Percentiles rank a stretch among this genome's conserved stretches.
Conservation (phyloP, 2,888 invertebrate genomes). For the Eristalinus aeneus region DNA sequence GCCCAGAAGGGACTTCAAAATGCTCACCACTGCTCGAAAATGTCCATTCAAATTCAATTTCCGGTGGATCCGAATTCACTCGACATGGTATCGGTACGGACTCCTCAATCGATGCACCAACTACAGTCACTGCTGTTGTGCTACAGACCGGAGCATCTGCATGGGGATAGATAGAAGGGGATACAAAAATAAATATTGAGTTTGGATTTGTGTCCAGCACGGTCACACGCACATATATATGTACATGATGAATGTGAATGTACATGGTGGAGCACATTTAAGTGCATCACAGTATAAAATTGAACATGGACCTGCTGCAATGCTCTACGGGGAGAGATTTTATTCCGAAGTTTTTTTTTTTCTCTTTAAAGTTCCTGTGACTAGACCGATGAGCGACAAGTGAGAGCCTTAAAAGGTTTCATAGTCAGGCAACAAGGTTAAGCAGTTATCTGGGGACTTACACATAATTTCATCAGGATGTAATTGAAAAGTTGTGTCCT, state of each 20-base stretch:
- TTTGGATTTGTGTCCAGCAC: conserved; percentile 25
- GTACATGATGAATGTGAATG: too few species aligned
- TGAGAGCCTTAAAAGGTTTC: conserved; percentile 11
- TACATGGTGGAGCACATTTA: background rate
- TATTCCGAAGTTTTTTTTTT: background rate
- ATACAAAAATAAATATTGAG: conserved; percentile 33
- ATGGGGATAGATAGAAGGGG: conserved; percentile 70
- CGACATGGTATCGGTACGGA: conserved; percentile 90
- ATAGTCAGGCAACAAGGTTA: conserved; percentile 17
- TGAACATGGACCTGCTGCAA: conserved; percentile 4
- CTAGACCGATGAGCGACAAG: conserved; percentile 8
- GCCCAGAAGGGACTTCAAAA: conserved; percentile 87
- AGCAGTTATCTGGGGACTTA: conserved; percentile 35
- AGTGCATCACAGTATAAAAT: conserved; percentile 31
- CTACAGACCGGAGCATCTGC: conserved; percentile 92
- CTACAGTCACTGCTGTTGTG: conserved; percentile 86
- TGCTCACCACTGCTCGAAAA: conserved; percentile 95
- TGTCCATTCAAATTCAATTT: conserved; percentile 93
- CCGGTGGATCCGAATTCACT: conserved; percentile 92
- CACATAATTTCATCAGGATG: conserved; percentile 37
- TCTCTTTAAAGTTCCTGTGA: conserved; percentile 1
- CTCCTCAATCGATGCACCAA: conserved; percentile 93
- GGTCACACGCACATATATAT: background rate
- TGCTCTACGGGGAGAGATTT: background rate
- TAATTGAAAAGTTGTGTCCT: conserved; percentile 56